A percentile compares a stretch with the other conserved stretches of the same genome.
phyloP scores from a whole-genome alignment of 2,113 vertebrate genomes.

The Myiopsitta monachus region DNA sequence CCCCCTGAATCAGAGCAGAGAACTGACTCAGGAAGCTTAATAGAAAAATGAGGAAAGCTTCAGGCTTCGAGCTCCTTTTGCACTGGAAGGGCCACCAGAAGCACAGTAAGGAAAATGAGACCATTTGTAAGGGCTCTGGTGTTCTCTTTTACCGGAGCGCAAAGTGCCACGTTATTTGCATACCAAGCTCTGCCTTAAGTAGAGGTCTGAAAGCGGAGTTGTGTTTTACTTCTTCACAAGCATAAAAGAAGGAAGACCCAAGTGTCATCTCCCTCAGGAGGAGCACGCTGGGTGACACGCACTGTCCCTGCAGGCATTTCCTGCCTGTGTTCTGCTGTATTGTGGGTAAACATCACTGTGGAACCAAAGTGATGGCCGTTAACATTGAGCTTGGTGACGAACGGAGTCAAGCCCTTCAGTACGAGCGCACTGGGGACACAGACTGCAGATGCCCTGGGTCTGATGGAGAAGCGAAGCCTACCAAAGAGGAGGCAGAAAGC shows the following conservation, averaged over 20 bases:
- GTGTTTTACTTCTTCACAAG: background rate
- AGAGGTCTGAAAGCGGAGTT: background rate
- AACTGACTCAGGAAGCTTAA: background rate
- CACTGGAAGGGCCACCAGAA: background rate
- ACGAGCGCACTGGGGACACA: background rate
- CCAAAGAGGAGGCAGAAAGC: background rate
- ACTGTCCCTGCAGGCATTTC: background rate
- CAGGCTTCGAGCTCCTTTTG: background rate
- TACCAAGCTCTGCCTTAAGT: background rate
- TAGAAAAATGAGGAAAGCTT: background rate
- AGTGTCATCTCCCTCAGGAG: background rate
- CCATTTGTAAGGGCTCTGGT: background rate
- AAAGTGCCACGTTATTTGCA: background rate
- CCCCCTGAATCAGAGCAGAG: background rate
- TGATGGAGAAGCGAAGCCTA: background rate
- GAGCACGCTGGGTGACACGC: background rate
- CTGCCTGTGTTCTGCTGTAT: background rate
- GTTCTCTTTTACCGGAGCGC: background rate
- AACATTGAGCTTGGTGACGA: background rate
- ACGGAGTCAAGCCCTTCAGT: rapidly evolving
- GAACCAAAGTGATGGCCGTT: background rate
- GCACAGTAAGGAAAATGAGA: background rate
- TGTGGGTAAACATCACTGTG: background rate
- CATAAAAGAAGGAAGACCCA: background rate
- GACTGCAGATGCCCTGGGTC: background rate